Base-by-base conservation (phyloP, 1,140 invertebrate species). In the Cryptotermes secundus region DNA sequence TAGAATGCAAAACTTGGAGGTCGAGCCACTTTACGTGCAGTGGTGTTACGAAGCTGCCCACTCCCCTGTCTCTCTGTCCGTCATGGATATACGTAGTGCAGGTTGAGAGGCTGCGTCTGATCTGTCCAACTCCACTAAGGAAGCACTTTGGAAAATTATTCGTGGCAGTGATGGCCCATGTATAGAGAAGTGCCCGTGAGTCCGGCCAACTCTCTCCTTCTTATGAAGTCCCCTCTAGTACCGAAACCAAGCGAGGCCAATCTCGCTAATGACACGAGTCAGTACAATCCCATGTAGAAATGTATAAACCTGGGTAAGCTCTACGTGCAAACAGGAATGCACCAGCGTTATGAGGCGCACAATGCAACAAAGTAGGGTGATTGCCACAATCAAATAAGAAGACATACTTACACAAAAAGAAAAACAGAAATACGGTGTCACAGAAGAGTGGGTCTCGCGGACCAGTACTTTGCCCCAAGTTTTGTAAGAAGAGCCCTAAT, bases 111-210 rank as follows among this genome's bases (percentile, higher is more conserved):
- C 34, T 14, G 16, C 45, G 45, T 14, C 45, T 49, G 45, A 49
- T 49, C 9, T 49, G 45, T 49, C 45, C 45, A 49, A 42, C 31
- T 82, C 42, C 31, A 82, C 42, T 26, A 82, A 82, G 81, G 81
- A 45, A 82, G 81, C 81, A 82, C 81, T 82, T 34, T 82, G 81
- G 81, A 36, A 82, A 82, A 82, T 82, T 42, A 82, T 82, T 82
- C 81, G 31, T 16, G n/a, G 45, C 49, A 34, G 3, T 42, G 81
- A 42, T n/a, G 81, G 26, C 3, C 36, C 3, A 35, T 38, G 49
- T 24, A 42, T 35, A 42, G 80, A 81, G 80, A 81, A 42, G 80
- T 35, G 80, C 38, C 35, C 36, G 80, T 34, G 3, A 26, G 80
- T 81, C 35, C 38, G 9, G 22, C 80, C 34, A 26, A 36, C 34